phyloP scores from a whole-genome alignment of 1,140 invertebrate species.

The Mamestra configurata region DNA sequence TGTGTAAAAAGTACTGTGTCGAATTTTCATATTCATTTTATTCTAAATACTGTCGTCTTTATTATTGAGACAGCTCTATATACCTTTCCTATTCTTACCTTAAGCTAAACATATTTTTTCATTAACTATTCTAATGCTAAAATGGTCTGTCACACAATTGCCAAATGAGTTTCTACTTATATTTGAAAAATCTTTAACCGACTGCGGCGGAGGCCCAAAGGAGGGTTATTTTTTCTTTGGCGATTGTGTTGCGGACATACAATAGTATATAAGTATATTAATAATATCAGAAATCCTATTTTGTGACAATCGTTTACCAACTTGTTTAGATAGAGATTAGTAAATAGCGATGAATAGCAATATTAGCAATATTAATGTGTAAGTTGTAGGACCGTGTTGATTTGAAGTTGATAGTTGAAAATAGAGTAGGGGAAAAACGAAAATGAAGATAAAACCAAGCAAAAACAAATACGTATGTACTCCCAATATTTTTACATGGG shows the following conservation, averaged over 20 bases:
- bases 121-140: conserved; percentile 30
- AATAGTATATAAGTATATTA: conserved; percentile 46
- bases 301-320: conserved; percentile 65
- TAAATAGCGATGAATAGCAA: conserved; percentile 59
- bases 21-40: conserved; percentile 40
- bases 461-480: too few relatives aligned
- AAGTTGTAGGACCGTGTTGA: conserved; percentile 43
- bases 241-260: conserved; percentile 41
- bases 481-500: too few relatives aligned
- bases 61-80: conserved; percentile 34
- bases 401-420: neutral
- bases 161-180: conserved; percentile 24
- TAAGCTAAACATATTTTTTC: conserved; percentile 49
- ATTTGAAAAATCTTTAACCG: neutral
- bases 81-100: conserved; percentile 42
- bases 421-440: too few relatives aligned
- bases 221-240: neutral
- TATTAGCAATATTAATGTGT: conserved; percentile 65
- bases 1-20: conserved; percentile 49
- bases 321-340: conserved; percentile 55
- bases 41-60: conserved; percentile 26
- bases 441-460: too few relatives aligned
- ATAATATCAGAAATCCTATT: conserved; percentile 64
- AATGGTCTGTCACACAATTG: conserved; percentile 47
- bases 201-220: too few relatives aligned